Evolutionary conservation across 2,113 vertebrate species (phyloP).

Genomic region (Misgurnus anguillicaudatus): DNA sequence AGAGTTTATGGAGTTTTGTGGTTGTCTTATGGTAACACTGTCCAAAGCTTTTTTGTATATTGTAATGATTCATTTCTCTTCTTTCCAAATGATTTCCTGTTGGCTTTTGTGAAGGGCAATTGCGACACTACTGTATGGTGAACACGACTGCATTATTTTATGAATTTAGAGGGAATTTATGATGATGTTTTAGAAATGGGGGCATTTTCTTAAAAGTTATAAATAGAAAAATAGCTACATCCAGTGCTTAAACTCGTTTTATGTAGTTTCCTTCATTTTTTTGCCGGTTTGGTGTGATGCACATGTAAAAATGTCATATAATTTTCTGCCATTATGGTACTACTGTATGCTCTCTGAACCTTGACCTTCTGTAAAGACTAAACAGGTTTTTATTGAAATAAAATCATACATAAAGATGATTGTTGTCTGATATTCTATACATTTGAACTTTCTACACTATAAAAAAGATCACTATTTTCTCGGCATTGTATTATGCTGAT

Average conservation of each 20-base stretch:
- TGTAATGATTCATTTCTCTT: conserved; percentile 10
- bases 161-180: conserved; percentile 8
- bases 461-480: too few relatives aligned
- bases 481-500: too few relatives aligned
- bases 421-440: neutral
- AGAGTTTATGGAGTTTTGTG: conserved; percentile 31
- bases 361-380: conserved; percentile 20
- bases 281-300: conserved; percentile 3
- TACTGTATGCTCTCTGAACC: conserved; percentile 14
- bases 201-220: neutral
- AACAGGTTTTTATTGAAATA: conserved; percentile 39
- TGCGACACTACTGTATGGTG: conserved; percentile 27
- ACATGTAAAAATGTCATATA: conserved; percentile 10
- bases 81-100: conserved; percentile 14
- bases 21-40: conserved; percentile 5
- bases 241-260: neutral
- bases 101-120: conserved; percentile 38
- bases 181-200: conserved; percentile 12
- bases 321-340: conserved; percentile 19
- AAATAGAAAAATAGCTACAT: conserved; percentile 8
- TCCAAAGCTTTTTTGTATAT: neutral
- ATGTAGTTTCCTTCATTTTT: neutral
- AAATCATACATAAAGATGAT: neutral
- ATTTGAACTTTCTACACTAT: neutral
- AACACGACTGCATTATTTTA: conserved; percentile 9